These are phyloP conservation scores for Sebastes vulpes DNA, from an alignment of 2,797 vertebrate species.

Conservation along the genomic window DNA sequence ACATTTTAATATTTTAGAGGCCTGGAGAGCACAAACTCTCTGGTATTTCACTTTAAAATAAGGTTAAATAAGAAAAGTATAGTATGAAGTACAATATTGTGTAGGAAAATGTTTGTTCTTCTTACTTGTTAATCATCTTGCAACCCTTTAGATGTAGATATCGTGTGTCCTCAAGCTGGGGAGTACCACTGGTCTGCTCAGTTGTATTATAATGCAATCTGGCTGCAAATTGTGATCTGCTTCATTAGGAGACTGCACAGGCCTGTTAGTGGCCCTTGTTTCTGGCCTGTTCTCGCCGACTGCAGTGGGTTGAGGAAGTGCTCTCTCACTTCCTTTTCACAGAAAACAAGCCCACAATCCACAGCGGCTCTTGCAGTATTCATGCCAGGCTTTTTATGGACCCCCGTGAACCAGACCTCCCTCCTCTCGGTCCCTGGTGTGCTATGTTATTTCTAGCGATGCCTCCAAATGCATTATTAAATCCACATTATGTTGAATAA, in stretches of 20 bases:
- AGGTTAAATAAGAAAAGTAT: not conserved
- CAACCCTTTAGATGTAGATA: not conserved
- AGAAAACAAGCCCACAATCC: conserved; percentile 70
- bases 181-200: not conserved
- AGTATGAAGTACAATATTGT: not conserved
- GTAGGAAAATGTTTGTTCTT: not conserved
- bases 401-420: conserved; percentile 71
- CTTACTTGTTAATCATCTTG: not conserved
- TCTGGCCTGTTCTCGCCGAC: conserved; percentile 24
- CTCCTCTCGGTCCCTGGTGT: conserved; percentile 68
- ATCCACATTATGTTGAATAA: conserved; percentile 84
- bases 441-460: conserved; percentile 81
- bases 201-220: not conserved
- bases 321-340: conserved; percentile 76
- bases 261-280: conserved; percentile 5
- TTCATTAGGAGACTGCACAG: conserved; percentile 30
- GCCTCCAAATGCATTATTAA: conserved; percentile 84
- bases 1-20: not conserved
- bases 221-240: not conserved
- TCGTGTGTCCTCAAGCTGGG: not conserved
- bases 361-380: conserved; percentile 77
- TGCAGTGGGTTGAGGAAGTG: conserved; percentile 61
- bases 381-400: conserved; percentile 75
- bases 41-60: not conserved
- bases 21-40: not conserved